phyloP scores from a whole-genome alignment of 2,113 vertebrate genomes.

The Colaptes auratus region DNA sequence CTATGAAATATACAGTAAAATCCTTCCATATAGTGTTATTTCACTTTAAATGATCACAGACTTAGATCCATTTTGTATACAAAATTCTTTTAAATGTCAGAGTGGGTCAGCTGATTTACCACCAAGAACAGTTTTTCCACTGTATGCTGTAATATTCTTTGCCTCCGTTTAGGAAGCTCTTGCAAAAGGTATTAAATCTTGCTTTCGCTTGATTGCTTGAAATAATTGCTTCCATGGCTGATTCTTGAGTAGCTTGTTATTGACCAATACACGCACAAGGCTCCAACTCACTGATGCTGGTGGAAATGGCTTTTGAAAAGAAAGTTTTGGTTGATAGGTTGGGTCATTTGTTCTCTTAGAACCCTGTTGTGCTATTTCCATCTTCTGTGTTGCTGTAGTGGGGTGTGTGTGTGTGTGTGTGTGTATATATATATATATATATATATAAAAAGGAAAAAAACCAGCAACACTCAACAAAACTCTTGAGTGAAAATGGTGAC shows the following conservation, averaged over 20 bases:
- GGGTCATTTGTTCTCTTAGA: neutral
- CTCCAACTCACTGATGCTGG: rapidly evolving
- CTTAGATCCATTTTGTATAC: neutral
- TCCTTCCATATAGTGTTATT: neutral
- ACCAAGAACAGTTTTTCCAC: neutral
- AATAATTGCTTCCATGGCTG: neutral
- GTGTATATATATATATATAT: no score
- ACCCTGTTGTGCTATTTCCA: neutral
- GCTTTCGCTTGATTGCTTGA: neutral
- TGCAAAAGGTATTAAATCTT: neutral
- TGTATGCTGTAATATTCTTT: neutral
- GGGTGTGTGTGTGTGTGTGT: no score
- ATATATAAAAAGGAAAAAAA: no score
- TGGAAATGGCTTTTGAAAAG: neutral
- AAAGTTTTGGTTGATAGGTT: neutral
- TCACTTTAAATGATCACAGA: neutral
- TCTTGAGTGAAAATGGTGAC: neutral
- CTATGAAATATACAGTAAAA: neutral
- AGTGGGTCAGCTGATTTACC: neutral
- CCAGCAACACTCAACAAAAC: no score
- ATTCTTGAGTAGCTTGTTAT: neutral
- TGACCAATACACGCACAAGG: neutral
- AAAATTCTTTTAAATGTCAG: neutral
- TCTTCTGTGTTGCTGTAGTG: neutral
- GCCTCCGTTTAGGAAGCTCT: neutral